Evolutionary conservation across 2,797 vertebrate genomes (phyloP), one percentile per base, ranked within the genome.

Genomic region (Dryobates pubescens): DNA sequence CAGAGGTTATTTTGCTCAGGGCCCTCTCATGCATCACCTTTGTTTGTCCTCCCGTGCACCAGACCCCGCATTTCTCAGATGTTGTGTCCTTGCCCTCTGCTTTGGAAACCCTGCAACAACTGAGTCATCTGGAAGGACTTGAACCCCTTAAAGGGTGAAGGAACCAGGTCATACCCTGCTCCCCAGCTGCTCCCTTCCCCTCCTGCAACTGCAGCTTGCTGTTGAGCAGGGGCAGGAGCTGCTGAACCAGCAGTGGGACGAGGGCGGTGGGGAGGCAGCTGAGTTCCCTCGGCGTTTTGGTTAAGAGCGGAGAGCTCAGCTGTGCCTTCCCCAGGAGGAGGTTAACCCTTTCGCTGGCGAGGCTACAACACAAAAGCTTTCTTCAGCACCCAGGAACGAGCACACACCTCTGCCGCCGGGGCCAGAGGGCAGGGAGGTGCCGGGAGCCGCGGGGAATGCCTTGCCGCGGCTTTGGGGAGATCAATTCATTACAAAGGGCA

Each of bases 401-500:
- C 56, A 29, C 5, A 16, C 29, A 36, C 71, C 88, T 82, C 76
- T 2, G 9, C 70, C 74, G 91, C 92, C 68, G 89, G 75, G 61
- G 56, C 65, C 6, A 17, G 74, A 63, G 34, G 90, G 89, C 80
- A 93, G 82, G 89, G 90, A 77, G 73, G 72, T 0, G 63, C 77
- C 58, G 56, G 83, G 78, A 95, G 72, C 78, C 88, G 85, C 4
- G 0, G 78, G 78, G 91, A 94, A 90, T 90, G 82, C 85, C 72
- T 89, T 86, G 69, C 90, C 67, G 82, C 88, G 85, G 90, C 90
- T 61, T 38, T 87, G 15, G 73, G 78, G 84, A 92, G 92, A 90
- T 92, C 82, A 82, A 91, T 92, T 91, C 90, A 95, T 94, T 88
- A 95, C 88, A 95, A 95, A 90, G 81, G 70, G 76, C 86, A 96